A percentile compares a stretch with the other conserved stretches of the same genome.
Evolutionary conservation across 2,888 invertebrate genomes (phyloP).

Genomic region (Axea sp.): DNA sequence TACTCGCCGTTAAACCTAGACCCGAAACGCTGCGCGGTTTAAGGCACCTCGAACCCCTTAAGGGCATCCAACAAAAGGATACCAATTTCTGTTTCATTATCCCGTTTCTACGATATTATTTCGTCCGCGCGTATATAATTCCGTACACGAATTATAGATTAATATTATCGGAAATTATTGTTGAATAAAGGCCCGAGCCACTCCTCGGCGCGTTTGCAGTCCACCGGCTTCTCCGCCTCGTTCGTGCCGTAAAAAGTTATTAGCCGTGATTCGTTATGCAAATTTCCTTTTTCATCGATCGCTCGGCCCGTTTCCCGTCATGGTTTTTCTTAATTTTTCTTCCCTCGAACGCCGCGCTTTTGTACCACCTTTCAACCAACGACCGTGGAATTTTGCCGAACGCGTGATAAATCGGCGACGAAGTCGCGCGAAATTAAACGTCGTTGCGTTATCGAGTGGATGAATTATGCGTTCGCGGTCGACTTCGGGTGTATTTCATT

Average conservation of each 20-base stretch:
- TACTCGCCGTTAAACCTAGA: too few relatives aligned
- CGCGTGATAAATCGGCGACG: constrained; percentile 15
- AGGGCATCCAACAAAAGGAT: constrained; percentile 67
- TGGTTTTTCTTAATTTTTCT: too few relatives aligned
- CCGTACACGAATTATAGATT: constrained; percentile 3
- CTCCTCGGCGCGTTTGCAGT: constrained; percentile 2
- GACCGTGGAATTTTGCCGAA: background rate
- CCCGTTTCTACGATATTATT: constrained; percentile 3
- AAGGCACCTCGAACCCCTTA: too few relatives aligned
- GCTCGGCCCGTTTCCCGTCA: background rate
- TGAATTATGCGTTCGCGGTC: constrained; percentile 30
- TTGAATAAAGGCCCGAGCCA: constrained; percentile 2
- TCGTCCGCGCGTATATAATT: constrained; percentile 2
- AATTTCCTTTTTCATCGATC: background rate
- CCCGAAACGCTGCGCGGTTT: too few relatives aligned
- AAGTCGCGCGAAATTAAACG: constrained; percentile 20
- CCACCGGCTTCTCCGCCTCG: background rate
- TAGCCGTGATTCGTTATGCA: constrained; percentile 13
- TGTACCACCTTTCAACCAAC: background rate
- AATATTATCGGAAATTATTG: constrained; percentile 10
- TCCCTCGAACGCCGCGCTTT: too few relatives aligned
- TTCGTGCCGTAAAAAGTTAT: constrained; percentile 9
- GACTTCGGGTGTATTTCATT: constrained; percentile 37
- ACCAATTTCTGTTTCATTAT: constrained; percentile 64
- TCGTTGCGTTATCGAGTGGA: constrained; percentile 28